Evolutionary conservation across 2,113 vertebrate species (phyloP).

Genomic region (Amblyornis subalaris): DNA sequence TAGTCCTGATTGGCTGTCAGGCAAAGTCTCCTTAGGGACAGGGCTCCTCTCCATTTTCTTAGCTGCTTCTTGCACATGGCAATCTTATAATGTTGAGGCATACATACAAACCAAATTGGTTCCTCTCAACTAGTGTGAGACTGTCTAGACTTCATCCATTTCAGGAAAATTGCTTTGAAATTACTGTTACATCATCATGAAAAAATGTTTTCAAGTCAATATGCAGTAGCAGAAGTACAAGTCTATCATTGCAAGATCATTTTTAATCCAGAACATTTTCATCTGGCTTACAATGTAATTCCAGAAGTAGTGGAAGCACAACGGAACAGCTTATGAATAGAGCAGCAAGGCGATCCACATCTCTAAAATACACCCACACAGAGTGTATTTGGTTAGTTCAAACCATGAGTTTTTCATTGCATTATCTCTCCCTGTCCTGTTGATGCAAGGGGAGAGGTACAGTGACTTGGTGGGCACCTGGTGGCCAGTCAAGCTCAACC

Average conservation of each 20-base stretch:
- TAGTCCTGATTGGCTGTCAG: no score
- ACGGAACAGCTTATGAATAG: fast-evolving
- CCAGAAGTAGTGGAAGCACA: background rate
- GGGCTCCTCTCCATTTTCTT: no score
- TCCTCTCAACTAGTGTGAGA: no score
- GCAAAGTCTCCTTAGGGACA: no score
- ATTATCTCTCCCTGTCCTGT: background rate
- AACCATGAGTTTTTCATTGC: background rate
- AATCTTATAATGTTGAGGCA: no score
- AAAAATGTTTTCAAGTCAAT: background rate
- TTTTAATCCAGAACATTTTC: background rate
- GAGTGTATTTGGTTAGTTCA: background rate
- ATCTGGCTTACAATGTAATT: background rate
- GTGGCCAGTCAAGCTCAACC: background rate
- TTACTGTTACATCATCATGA: background rate
- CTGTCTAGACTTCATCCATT: background rate
- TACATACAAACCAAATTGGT: no score
- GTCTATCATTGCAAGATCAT: background rate
- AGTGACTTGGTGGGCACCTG: background rate
- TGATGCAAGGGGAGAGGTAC: background rate
- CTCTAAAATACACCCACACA: background rate
- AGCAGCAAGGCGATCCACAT: background rate
- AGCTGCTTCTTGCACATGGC: no score
- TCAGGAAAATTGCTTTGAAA: background rate
- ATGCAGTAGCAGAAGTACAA: background rate